Percentiles rank a stretch among this genome's conserved stretches.
phyloP scores from a whole-genome alignment of 2,888 invertebrate genomes.

The Nasonia oneida region DNA sequence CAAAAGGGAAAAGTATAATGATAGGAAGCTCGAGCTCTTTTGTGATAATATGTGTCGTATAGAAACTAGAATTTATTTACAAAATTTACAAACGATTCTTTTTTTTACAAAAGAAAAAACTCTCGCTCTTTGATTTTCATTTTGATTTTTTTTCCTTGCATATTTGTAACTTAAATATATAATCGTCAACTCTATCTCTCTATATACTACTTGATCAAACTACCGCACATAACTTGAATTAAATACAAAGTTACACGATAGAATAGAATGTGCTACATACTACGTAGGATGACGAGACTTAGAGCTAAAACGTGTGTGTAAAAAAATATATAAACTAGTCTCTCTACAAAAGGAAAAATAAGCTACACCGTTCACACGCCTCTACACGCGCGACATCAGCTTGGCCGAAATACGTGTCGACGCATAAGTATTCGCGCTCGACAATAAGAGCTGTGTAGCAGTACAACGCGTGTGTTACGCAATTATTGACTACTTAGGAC shows the following conservation, averaged over 20 bases:
- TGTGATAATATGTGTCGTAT: neutral
- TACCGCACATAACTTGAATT: neutral
- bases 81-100: constrained; percentile 36
- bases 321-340: neutral
- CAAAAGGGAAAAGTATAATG: neutral
- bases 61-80: constrained; percentile 36
- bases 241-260: neutral
- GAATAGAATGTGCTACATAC: no score
- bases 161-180: neutral
- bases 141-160: constrained; percentile 12
- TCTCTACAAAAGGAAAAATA: neutral
- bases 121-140: constrained; percentile 1
- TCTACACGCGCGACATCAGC: neutral
- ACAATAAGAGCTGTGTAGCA: neutral
- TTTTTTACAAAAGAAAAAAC: neutral
- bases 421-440: neutral
- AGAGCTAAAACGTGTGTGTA: neutral
- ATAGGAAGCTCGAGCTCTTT: neutral
- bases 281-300: neutral
- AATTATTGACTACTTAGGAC: neutral
- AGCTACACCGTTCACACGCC: neutral
- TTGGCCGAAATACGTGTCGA: neutral
- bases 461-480: neutral
- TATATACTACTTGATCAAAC: neutral
- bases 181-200: no score